Evolutionary conservation across 2,113 vertebrate species (phyloP).

Genomic region (Hyperopisus bebe): DNA sequence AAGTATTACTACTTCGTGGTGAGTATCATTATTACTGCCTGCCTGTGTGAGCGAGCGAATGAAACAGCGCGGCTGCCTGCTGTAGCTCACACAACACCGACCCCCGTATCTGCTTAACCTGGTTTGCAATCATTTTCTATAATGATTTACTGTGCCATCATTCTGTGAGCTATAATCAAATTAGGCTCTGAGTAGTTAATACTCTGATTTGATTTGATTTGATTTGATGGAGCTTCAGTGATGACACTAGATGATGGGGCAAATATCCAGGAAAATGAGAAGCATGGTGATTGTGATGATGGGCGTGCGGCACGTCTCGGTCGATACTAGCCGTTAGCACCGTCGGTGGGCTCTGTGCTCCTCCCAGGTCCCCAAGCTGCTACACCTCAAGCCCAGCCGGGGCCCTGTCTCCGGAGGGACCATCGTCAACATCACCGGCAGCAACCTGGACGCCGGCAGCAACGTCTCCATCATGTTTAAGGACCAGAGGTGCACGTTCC

Average conservation of each 20-base stretch:
- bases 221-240: not conserved
- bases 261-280: not conserved
- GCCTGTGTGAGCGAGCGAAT: not conserved
- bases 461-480: constrained; percentile 89
- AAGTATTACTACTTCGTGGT: constrained; percentile 98
- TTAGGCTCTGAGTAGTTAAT: not conserved
- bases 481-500: constrained; percentile 82
- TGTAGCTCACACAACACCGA: not conserved
- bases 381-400: constrained; percentile 72
- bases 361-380: constrained; percentile 74
- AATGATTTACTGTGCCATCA: constrained; percentile 24
- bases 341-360: not conserved
- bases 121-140: not conserved
- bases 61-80: not conserved
- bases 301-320: not conserved
- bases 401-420: constrained; percentile 92
- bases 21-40: constrained; percentile 51
- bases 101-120: not conserved
- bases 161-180: not conserved
- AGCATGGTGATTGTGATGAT: not conserved
- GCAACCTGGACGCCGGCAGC: constrained; percentile 89
- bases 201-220: constrained; percentile 5
- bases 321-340: not conserved
- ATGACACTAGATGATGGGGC: not conserved
- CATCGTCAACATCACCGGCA: constrained; percentile 87